phyloP scores from a whole-genome alignment of 2,888 invertebrate species.

The Parnassius apollo region DNA sequence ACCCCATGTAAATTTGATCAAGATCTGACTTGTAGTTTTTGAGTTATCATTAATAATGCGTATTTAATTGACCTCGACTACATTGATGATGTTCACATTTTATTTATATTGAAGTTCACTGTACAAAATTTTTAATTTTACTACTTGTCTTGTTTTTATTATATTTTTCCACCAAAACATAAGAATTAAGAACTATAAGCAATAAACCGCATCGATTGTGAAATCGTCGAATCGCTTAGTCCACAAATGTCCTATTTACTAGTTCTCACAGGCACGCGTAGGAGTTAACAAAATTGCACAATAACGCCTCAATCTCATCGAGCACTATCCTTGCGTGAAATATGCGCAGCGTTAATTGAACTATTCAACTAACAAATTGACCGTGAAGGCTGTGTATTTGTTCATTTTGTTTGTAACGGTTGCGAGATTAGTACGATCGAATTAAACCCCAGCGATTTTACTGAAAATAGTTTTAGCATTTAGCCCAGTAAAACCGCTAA shows the following conservation, averaged over 20 bases:
- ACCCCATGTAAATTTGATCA: no score
- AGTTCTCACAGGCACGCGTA: constrained; percentile 37
- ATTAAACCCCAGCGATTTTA: not conserved
- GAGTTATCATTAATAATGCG: no score
- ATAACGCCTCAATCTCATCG: constrained; percentile 38
- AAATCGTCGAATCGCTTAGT: constrained; percentile 33
- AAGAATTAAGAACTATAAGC: not conserved
- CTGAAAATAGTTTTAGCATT: no score
- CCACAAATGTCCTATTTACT: constrained; percentile 41
- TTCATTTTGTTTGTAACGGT: constrained; percentile 39
- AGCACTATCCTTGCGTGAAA: constrained; percentile 47
- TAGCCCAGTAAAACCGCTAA: no score
- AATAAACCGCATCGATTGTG: constrained; percentile 2
- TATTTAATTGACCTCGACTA: no score
- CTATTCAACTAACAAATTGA: constrained; percentile 62
- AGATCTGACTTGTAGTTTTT: no score
- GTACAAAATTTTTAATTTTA: no score
- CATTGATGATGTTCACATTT: no score
- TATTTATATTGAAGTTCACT: no score
- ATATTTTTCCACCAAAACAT: not conserved
- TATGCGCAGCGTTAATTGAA: constrained; percentile 56
- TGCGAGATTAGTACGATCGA: constrained; percentile 8
- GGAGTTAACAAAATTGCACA: constrained; percentile 37
- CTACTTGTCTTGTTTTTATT: no score
- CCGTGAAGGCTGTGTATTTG: constrained; percentile 56